Conservation (phyloP, 2,113 vertebrate species). For the Anguilla rostrata region DNA sequence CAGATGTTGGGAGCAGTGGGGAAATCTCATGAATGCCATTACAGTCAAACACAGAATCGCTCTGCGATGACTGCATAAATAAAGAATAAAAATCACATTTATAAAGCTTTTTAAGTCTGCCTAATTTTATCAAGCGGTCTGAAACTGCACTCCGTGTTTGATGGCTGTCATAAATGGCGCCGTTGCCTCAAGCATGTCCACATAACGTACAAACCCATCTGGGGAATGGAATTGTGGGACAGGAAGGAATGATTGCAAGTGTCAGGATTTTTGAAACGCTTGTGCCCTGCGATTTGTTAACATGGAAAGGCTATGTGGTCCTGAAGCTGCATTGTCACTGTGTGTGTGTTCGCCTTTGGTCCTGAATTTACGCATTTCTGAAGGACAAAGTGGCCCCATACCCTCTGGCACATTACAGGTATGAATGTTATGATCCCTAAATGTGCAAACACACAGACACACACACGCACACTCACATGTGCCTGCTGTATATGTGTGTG, state of each 20-base stretch:
- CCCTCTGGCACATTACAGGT: background rate
- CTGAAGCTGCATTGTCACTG: background rate
- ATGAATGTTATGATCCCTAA: background rate
- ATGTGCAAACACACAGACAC: background rate
- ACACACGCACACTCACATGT: background rate
- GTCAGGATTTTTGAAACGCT: background rate
- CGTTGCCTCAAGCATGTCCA: conserved; percentile 15
- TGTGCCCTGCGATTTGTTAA: background rate
- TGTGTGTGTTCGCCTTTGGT: background rate
- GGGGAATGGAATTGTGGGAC: background rate
- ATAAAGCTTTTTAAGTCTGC: conserved; percentile 28
- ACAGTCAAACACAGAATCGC: background rate
- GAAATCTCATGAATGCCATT: conserved; percentile 30
- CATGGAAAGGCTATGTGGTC: background rate
- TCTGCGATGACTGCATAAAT: conserved; percentile 17
- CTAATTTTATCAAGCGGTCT: conserved; percentile 6
- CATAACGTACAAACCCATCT: background rate
- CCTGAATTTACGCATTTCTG: background rate
- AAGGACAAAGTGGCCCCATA: background rate
- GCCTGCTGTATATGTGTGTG: background rate
- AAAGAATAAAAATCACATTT: conserved; percentile 22
- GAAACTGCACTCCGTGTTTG: conserved; percentile 18
- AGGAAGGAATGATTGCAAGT: background rate
- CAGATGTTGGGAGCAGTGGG: background rate
- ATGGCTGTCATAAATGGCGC: conserved; percentile 18